These are phyloP conservation scores for Hofmannophila pseudospretella DNA, from an alignment of 2,888 invertebrate genomes.

Conservation along the genomic window DNA sequence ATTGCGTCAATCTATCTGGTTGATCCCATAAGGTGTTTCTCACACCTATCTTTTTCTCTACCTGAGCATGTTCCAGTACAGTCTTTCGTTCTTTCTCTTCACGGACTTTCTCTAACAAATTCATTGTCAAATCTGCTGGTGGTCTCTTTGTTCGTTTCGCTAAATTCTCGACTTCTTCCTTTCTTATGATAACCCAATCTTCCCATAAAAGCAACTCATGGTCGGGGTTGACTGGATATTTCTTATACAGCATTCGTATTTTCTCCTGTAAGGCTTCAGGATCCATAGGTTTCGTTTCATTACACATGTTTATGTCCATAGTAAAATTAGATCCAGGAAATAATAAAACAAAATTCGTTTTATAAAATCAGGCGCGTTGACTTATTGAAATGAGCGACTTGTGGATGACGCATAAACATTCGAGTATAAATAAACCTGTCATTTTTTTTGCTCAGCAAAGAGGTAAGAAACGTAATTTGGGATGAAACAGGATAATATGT, in stretches of 20 bases:
- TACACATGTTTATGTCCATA: not conserved
- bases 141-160: slow-evolving; percentile 30
- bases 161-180: slow-evolving; percentile 43
- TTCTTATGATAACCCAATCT: slow-evolving; percentile 58
- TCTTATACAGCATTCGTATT: slow-evolving; percentile 11
- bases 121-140: slow-evolving; percentile 58
- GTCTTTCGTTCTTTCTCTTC: slow-evolving; percentile 53
- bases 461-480: no score
- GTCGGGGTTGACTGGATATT: slow-evolving; percentile 36
- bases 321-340: no score
- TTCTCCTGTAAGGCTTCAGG: slow-evolving; percentile 7
- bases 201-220: slow-evolving; percentile 56
- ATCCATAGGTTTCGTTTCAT: slow-evolving; percentile 3
- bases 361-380: no score
- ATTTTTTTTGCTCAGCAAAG: no score
- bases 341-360: no score
- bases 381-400: no score
- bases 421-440: no score
- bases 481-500: no score
- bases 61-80: slow-evolving; percentile 53
- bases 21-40: slow-evolving; percentile 51
- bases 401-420: no score
- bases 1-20: slow-evolving; percentile 44
- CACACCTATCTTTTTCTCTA: slow-evolving; percentile 34
- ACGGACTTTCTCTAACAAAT: slow-evolving; percentile 42